Percentiles rank a stretch among this genome's conserved stretches.
Conservation (phyloP, 2,797 vertebrate species). For the Coracias cyanogaster region DNA sequence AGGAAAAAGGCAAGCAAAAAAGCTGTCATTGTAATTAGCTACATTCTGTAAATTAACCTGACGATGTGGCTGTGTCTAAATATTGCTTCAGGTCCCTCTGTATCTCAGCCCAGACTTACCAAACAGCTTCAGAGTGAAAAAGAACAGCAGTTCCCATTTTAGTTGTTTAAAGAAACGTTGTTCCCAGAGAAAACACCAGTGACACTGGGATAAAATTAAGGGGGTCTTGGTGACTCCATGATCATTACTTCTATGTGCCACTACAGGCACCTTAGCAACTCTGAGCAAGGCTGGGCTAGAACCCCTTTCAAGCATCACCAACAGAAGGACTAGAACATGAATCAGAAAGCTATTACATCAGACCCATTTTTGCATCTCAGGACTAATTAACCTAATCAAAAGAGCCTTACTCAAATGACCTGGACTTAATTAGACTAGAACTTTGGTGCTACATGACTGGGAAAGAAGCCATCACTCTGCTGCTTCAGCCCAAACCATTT, state of each 20-base stretch:
- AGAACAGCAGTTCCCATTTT: neutral
- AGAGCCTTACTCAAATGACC: neutral
- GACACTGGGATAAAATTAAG: neutral
- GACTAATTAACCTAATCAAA: neutral
- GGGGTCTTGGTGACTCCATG: neutral
- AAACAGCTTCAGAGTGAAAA: neutral
- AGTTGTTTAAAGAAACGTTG: neutral
- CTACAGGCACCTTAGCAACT: neutral
- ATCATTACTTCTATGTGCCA: neutral
- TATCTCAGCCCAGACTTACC: neutral
- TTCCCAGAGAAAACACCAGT: neutral
- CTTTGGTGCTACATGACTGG: neutral
- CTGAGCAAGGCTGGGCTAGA: neutral
- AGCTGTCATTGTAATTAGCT: conserved; percentile 71
- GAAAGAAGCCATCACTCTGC: neutral
- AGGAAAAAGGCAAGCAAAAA: conserved; percentile 50
- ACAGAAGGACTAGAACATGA: neutral
- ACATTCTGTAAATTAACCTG: conserved; percentile 53
- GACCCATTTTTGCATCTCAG: neutral
- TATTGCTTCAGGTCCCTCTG: neutral
- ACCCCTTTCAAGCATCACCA: neutral
- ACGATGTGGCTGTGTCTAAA: neutral
- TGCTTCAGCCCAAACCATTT: neutral
- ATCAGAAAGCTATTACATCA: neutral
- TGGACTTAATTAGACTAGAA: neutral